phyloP scores from a whole-genome alignment of 2,113 vertebrate species.

The Scomber japonicus region DNA sequence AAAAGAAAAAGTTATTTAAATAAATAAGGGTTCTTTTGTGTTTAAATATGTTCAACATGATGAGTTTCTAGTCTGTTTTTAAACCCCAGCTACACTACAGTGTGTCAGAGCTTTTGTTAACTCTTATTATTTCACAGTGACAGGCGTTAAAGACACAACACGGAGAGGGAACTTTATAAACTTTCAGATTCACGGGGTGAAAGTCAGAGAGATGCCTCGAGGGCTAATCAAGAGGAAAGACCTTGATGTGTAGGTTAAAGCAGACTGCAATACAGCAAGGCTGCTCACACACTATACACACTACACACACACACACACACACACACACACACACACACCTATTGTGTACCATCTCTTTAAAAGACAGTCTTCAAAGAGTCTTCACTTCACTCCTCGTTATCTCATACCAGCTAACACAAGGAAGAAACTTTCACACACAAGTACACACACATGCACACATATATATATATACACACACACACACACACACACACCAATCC shows the following conservation, averaged over 20 bases:
- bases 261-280: constrained; percentile 37
- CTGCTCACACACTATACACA: neutral
- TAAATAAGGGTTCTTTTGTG: neutral
- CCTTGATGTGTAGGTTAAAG: constrained; percentile 74
- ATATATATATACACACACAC: neutral
- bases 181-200: constrained; percentile 59
- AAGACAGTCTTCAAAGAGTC: constrained; percentile 72
- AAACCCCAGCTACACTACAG: neutral
- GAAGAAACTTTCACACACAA: neutral
- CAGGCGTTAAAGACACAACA: constrained; percentile 68
- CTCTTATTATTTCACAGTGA: neutral
- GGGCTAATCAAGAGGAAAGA: constrained; percentile 70
- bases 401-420: constrained; percentile 60
- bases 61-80: too few relatives aligned
- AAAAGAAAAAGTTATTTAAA: too few relatives aligned
- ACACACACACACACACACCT: neutral
- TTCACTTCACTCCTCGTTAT: constrained; percentile 69
- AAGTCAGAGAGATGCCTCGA: constrained; percentile 64
- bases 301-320: constrained; percentile 16
- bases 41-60: neutral
- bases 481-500: neutral
- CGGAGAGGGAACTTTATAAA: constrained; percentile 60
- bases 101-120: too few relatives aligned
- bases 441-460: neutral
- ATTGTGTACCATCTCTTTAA: constrained; percentile 66